A percentile compares a stretch with the other conserved stretches of the same genome.
phyloP scores from a whole-genome alignment of 2,797 vertebrate genomes.

The Philypnodon macrostomus region DNA sequence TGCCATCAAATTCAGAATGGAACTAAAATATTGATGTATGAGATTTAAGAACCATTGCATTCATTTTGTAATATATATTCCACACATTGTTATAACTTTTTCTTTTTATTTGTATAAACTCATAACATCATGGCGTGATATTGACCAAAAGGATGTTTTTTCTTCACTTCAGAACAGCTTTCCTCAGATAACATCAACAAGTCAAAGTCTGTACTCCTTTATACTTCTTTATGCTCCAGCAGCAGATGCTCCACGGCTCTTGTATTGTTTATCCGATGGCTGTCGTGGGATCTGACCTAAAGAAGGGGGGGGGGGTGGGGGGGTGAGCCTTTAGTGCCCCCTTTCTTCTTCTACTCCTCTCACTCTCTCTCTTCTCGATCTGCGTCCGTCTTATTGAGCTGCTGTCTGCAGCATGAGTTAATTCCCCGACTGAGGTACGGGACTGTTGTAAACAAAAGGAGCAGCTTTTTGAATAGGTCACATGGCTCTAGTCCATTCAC shows the following conservation, averaged over 20 bases:
- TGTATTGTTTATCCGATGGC: constrained; percentile 61
- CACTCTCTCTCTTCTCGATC: constrained; percentile 30
- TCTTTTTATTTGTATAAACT: too few species aligned
- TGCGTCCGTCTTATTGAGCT: too few species aligned
- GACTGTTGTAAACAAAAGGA: constrained; percentile 69
- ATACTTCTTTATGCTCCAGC: constrained; percentile 53
- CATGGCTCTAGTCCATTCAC: constrained; percentile 70
- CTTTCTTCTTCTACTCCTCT: constrained; percentile 18
- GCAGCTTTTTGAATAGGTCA: constrained; percentile 61
- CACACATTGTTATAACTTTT: too few species aligned
- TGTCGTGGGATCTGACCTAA: constrained; percentile 54
- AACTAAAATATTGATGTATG: too few species aligned
- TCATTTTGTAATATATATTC: too few species aligned
- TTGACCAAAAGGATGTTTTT: background rate
- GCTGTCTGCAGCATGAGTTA: constrained; percentile 70
- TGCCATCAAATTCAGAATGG: too few species aligned
- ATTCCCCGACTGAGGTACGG: constrained; percentile 60
- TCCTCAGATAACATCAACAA: too few species aligned
- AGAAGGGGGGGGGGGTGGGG: constrained; percentile 51
- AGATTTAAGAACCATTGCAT: too few species aligned
- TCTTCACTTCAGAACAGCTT: constrained; percentile 10
- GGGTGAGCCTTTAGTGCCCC: constrained; percentile 44
- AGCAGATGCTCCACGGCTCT: constrained; percentile 69
- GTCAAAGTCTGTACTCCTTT: constrained; percentile 59
- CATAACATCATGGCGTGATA: too few species aligned